Percentiles rank a stretch among this genome's conserved stretches.
phyloP scores from a whole-genome alignment of 2,888 invertebrate genomes.

The Leptogaster cylindrica region DNA sequence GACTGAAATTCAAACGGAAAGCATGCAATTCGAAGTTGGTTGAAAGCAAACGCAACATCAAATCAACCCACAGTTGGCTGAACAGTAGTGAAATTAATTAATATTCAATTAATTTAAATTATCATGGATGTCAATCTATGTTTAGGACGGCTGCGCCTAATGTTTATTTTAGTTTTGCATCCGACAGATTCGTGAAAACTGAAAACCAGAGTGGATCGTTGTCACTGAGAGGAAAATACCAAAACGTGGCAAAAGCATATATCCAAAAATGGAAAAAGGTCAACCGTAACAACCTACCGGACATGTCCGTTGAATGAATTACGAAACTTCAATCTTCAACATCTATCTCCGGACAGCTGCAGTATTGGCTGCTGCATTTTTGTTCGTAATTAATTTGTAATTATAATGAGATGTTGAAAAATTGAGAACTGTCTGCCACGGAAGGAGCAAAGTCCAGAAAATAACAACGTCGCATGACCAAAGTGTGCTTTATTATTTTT shows the following conservation, averaged over 20 bases:
- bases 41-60: no score
- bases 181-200: no score
- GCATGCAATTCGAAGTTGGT: no score
- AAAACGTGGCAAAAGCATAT: background rate
- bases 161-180: background rate
- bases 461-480: no score
- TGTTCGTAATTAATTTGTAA: slow-evolving; percentile 3
- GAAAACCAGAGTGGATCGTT: background rate
- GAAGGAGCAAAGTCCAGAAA: no score
- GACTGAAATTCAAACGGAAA: no score
- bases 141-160: no score
- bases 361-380: background rate
- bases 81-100: slow-evolving; percentile 1
- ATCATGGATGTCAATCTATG: slow-evolving; percentile 15
- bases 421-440: no score
- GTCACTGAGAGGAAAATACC: background rate
- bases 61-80: background rate
- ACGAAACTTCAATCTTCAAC: background rate
- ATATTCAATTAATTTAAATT: slow-evolving; percentile 21
- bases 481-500: no score
- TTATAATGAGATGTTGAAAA: slow-evolving; percentile 1
- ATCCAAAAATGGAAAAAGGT: background rate
- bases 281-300: background rate
- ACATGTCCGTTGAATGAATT: background rate
- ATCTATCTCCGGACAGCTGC: background rate